Evolutionary conservation across 1,140 invertebrate species (phyloP), one percentile per base, ranked within the genome.

Genomic region (Temnothorax nylanderi): DNA sequence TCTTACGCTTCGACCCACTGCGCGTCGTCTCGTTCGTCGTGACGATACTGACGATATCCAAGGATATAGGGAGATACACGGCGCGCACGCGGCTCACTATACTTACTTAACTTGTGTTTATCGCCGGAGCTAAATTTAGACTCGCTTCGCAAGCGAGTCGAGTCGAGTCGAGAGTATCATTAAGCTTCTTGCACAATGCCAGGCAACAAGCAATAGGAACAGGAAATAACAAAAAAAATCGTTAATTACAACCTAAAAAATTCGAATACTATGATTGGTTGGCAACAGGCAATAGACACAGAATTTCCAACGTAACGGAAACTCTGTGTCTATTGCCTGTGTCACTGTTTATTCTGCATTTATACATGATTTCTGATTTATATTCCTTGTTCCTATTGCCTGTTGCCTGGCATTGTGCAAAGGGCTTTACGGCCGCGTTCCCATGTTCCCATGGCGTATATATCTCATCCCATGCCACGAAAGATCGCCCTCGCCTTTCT

Each of bases 41-140:
- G 26, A 26, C 26, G 26, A 26, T 26, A n/a, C n/a, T n/a, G n/a
- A n/a, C n/a, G n/a, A 84, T 89, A 93, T 90, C 89, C 91, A 91
- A 91, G 90, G 88, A 93, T 94, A 92, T 82, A 67, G 88, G 56
- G 47, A 86, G 86, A 86, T 86, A 89, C 85, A 85, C 91, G 91
- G 51, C 65, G 49, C 69, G 49, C 69, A 54, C 72, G 81, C 77
- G 88, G 88, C 91, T 90, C 88, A 91, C 92, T 93, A n/a, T n/a
- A n/a, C n/a, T n/a, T n/a, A n/a, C n/a, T n/a, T n/a, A 93, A 93
- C 92, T 93, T 91, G 89, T 93, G 92, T 94, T 94, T 94, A 94
- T 94, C 93, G 91, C 88, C 78, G 80, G n/a, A n/a, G 92, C 93
- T 94, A 94, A 92, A 93, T 94, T 93, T 94, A 93, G 92, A 82